Percentiles rank a stretch among this genome's conserved stretches.
Evolutionary conservation across 2,113 vertebrate species (phyloP).

Genomic region (Hippocampus abdominalis): DNA sequence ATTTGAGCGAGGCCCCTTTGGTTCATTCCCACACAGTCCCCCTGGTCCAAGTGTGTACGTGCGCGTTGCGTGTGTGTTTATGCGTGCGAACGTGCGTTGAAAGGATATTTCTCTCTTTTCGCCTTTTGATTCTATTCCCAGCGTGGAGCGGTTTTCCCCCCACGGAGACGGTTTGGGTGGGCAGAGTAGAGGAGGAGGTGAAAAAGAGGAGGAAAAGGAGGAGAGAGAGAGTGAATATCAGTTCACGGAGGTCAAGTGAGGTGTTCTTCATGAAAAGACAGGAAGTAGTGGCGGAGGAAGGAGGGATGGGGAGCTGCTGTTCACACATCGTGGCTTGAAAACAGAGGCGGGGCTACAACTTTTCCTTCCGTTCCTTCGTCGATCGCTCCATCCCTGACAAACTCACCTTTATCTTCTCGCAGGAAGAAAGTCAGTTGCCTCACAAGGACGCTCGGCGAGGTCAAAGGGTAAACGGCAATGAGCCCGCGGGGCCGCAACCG

Average conservation of each 20-base stretch:
- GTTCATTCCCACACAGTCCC: conserved; percentile 98
- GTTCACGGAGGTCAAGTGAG: conserved; percentile 51
- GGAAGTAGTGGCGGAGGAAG: conserved; percentile 77
- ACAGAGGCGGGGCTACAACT: conserved; percentile 90
- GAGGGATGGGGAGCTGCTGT: conserved; percentile 78
- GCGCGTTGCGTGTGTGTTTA: conserved; percentile 21
- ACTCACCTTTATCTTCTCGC: conserved; percentile 83
- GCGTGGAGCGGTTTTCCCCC: conserved; percentile 94
- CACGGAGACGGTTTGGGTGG: conserved; percentile 97
- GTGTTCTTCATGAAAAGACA: conserved; percentile 80
- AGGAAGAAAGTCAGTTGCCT: conserved; percentile 89
- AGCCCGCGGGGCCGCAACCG: not conserved
- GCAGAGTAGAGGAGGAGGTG: conserved; percentile 81
- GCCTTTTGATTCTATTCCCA: conserved; percentile 96
- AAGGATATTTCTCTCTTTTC: conserved; percentile 95
- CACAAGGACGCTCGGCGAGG: conserved; percentile 13
- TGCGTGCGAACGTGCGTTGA: conserved; percentile 71
- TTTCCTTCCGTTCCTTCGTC: conserved; percentile 69
- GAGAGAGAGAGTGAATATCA: conserved; percentile 57
- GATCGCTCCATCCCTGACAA: conserved; percentile 79
- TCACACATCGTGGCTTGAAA: conserved; percentile 98
- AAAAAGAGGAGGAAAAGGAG: conserved; percentile 62
- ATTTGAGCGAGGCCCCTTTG: conserved; percentile 98
- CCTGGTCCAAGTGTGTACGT: conserved; percentile 40
- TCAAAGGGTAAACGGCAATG: not conserved